phyloP scores from a whole-genome alignment of 2,797 vertebrate genomes.

The Falco columbarius region DNA sequence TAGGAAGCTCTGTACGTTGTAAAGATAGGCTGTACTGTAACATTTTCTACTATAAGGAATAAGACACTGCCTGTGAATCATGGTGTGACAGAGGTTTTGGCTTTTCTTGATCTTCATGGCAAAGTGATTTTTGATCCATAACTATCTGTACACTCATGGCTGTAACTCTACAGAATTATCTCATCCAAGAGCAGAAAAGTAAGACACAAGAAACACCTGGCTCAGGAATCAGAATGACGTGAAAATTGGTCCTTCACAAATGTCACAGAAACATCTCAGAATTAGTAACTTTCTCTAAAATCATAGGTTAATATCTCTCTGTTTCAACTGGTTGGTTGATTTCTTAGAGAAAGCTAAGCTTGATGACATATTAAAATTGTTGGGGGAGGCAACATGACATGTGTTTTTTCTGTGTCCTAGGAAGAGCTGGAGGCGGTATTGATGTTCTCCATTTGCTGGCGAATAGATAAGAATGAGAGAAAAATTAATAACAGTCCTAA shows the following conservation, averaged over 20 bases:
- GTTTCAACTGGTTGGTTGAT: not conserved
- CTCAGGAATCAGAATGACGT: not conserved
- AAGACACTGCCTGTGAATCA: not conserved
- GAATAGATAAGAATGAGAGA: not conserved
- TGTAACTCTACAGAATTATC: not conserved
- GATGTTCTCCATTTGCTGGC: not conserved
- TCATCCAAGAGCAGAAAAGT: not conserved
- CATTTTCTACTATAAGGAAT: not conserved
- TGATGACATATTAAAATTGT: not conserved
- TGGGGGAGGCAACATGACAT: not conserved
- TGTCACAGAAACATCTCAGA: not conserved
- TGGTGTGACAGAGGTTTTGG: not conserved
- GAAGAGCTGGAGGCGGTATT: not conserved
- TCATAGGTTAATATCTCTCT: not conserved
- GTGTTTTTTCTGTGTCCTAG: not conserved
- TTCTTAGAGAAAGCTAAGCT: not conserved
- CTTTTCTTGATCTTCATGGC: not conserved
- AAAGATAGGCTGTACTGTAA: not conserved
- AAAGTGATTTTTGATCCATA: not conserved
- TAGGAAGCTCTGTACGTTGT: not conserved
- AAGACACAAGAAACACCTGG: not conserved
- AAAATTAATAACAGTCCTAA: not conserved
- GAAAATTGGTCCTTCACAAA: not conserved
- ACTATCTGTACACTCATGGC: not conserved
- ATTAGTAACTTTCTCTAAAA: not conserved